Evolutionary conservation across 2,797 vertebrate species (phyloP).

Genomic region (Hypotaenidia okinawae): DNA sequence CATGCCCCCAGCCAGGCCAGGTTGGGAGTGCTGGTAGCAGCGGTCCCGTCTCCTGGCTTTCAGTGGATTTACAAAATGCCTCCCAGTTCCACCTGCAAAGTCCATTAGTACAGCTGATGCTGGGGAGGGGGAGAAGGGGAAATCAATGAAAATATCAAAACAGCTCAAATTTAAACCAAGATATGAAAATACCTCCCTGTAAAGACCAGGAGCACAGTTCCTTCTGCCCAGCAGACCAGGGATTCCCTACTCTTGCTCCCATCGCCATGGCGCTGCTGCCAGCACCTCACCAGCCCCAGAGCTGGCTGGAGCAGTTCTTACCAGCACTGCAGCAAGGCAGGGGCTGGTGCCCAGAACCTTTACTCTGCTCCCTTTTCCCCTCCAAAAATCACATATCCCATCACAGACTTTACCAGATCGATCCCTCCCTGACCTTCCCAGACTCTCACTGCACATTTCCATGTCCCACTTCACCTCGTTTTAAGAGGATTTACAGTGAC

Average conservation of each 20-base stretch:
- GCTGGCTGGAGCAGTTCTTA: too few relatives aligned
- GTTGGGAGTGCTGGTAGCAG: rapidly evolving
- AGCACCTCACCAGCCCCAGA: neutral
- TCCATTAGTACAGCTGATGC: too few relatives aligned
- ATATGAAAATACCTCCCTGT: neutral
- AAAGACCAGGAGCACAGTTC: neutral
- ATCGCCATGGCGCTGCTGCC: rapidly evolving
- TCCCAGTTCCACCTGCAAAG: neutral
- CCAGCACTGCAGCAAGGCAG: rapidly evolving
- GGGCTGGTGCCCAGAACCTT: rapidly evolving
- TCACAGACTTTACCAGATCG: neutral
- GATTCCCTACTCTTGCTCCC: neutral
- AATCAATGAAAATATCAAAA: neutral
- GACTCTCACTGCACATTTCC: neutral
- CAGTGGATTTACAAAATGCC: neutral
- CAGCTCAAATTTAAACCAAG: neutral
- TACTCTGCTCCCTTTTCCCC: too few relatives aligned
- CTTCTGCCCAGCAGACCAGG: neutral
- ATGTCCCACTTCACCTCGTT: neutral
- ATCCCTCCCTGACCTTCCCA: neutral
- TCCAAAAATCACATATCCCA: neutral
- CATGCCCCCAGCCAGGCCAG: neutral
- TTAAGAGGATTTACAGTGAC: too few relatives aligned
- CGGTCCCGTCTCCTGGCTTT: neutral
- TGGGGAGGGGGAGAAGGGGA: too few relatives aligned